Evolutionary conservation across 2,797 vertebrate genomes (phyloP).

Genomic region (Neoniphon sammara): DNA sequence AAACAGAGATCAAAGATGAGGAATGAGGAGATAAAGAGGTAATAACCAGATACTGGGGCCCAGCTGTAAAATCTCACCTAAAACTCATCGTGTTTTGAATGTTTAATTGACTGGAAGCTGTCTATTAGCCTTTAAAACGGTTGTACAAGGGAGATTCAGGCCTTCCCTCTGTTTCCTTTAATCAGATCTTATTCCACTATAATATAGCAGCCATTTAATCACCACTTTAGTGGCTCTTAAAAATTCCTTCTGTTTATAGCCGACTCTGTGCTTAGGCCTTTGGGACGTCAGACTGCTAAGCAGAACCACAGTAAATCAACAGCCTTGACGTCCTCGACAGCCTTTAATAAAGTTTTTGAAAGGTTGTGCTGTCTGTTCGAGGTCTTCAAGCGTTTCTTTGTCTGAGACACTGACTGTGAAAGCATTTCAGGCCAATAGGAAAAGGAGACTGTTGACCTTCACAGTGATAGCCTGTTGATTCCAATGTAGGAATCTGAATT

Average conservation of each 20-base stretch:
- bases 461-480: slow-evolving; percentile 57
- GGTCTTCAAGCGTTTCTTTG: slow-evolving; percentile 60
- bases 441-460: slow-evolving; percentile 62
- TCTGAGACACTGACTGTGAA: slow-evolving; percentile 59
- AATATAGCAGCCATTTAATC: slow-evolving; percentile 81
- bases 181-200: slow-evolving; percentile 82
- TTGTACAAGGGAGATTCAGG: slow-evolving; percentile 39
- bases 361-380: slow-evolving; percentile 57
- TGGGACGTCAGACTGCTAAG: slow-evolving; percentile 69
- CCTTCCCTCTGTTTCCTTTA: slow-evolving; percentile 66
- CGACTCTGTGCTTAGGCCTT: slow-evolving; percentile 58
- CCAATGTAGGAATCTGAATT: slow-evolving; percentile 54
- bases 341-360: slow-evolving; percentile 75
- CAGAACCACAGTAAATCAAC: slow-evolving; percentile 75
- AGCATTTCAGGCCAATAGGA: slow-evolving; percentile 50
- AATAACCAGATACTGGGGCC: slow-evolving; percentile 53
- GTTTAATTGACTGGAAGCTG: slow-evolving; percentile 76
- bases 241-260: slow-evolving; percentile 81
- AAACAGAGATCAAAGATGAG: slow-evolving; percentile 63
- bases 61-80: slow-evolving; percentile 27
- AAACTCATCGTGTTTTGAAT: slow-evolving; percentile 57
- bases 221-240: slow-evolving; percentile 81
- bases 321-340: slow-evolving; percentile 58
- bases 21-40: slow-evolving; percentile 41
- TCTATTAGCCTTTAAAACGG: slow-evolving; percentile 57